phyloP scores from a whole-genome alignment of 2,797 vertebrate species.

The Yasuhikotakia modesta region DNA sequence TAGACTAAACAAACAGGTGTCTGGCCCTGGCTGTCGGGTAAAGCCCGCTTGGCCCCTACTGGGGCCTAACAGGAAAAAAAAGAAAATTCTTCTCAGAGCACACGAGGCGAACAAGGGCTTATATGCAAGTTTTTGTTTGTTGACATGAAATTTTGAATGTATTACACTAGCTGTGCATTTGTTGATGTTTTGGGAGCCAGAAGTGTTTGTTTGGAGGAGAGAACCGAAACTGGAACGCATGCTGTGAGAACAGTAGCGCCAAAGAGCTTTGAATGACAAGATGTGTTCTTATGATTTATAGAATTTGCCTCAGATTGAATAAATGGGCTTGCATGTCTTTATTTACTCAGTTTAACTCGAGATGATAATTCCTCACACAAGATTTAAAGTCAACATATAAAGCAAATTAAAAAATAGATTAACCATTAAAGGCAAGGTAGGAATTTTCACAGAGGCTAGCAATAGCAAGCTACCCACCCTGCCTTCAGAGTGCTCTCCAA shows the following conservation, averaged over 20 bases:
- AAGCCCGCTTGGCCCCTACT: conserved; percentile 29
- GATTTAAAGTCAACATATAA: background rate
- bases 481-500: no score
- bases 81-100: conserved; percentile 25
- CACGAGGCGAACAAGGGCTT: background rate
- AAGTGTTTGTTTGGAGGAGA: background rate
- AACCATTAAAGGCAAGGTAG: no score
- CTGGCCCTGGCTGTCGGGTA: conserved; percentile 23
- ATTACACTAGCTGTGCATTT: background rate
- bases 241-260: no score
- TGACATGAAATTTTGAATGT: background rate
- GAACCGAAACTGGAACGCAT: no score
- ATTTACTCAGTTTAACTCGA: no score
- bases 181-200: background rate
- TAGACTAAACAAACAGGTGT: conserved; percentile 46
- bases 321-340: background rate
- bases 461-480: no score
- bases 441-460: no score
- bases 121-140: conserved; percentile 12
- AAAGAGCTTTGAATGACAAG: no score
- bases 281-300: no score
- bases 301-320: background rate
- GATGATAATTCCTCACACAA: background rate
- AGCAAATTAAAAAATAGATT: background rate
- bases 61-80: conserved; percentile 2